Base-by-base conservation (phyloP, 1,140 invertebrate species). In the Caenorhabditis inopinata region DNA sequence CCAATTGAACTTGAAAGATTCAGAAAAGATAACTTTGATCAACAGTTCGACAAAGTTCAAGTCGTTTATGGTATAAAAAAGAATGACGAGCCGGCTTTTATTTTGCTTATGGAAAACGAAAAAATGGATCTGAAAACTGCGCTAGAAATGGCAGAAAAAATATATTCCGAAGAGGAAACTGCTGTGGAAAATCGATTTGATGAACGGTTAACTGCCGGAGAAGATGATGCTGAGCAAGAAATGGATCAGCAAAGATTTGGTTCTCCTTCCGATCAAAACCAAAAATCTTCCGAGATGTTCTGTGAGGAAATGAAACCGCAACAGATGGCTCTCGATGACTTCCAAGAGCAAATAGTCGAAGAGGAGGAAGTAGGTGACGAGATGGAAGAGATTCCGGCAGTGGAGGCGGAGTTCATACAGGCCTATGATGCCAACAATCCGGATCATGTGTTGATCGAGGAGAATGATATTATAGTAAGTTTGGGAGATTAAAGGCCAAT, bases 391-490 rank as follows among this genome's bases (percentile, higher is more conserved):
- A 29, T 23, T 2, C n/a, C n/a, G 14, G n/a, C 16, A 9, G 49
- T 25, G 25, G 51, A 58, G 51, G 32, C 51, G 6, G 58, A 68
- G 16, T 68, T 68, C 32, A 38, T 68, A 9, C 58, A 9, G n/a
- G 38, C 58, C 1, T 68, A 68, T 38, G 58, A 68, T 18, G 58
- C 58, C 16, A 68, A 68, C 11, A 68, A 68, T 68, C 58, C 58
- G 58, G 58, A 68, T 68, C 58, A 68, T 68, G 58, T 68, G 25
- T 18, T 68, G 9, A 68, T 68, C 38, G 58, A 68, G 29, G 58
- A 68, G 32, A 68, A 68, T 68, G 58, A 68, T 2, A 35, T 68
- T 68, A 35, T 68, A n/a, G 58, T 68, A 21, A 7, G 27, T 14
- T 32, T 25, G 6, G 46, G 2, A 48, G 46, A 16, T 6, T 11